phyloP scores from a whole-genome alignment of 2,888 invertebrate genomes.

The Idaea biselata region DNA sequence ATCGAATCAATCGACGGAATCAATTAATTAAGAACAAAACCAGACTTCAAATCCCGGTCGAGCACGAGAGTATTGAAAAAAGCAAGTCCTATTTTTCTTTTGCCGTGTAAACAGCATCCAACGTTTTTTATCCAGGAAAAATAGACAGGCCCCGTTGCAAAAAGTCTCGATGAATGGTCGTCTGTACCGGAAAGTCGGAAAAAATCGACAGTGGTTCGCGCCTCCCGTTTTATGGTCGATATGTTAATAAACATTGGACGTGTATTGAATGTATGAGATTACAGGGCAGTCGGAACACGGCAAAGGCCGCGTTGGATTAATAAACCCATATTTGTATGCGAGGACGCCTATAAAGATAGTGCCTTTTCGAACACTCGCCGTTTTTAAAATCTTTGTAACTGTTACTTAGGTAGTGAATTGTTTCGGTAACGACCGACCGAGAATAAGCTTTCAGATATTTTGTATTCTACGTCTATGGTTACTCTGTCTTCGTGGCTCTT shows the following conservation, averaged over 20 bases:
- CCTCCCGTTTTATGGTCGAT: slow-evolving; percentile 66
- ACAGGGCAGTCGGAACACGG: slow-evolving; percentile 34
- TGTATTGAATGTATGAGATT: slow-evolving; percentile 64
- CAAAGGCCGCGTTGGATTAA: slow-evolving; percentile 35
- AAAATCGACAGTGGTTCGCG: slow-evolving; percentile 62
- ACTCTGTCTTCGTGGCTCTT: background rate
- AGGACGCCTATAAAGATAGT: slow-evolving; percentile 24
- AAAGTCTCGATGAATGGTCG: slow-evolving; percentile 56
- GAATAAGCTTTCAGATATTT: background rate
- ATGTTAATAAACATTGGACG: slow-evolving; percentile 74
- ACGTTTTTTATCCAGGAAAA: slow-evolving; percentile 39
- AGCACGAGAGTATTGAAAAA: slow-evolving; percentile 24
- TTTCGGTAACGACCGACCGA: background rate
- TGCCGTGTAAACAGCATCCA: slow-evolving; percentile 38
- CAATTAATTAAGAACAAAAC: slow-evolving; percentile 11
- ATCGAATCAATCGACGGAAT: slow-evolving; percentile 7
- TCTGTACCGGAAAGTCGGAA: slow-evolving; percentile 60
- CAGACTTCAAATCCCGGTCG: slow-evolving; percentile 15
- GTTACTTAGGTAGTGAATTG: background rate
- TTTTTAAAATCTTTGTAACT: slow-evolving; percentile 15
- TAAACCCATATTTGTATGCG: slow-evolving; percentile 31
- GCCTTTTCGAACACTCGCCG: background rate
- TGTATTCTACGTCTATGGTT: background rate
- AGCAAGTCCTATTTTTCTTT: slow-evolving; percentile 31
- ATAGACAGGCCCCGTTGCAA: slow-evolving; percentile 43